Evolutionary conservation across 2,113 vertebrate genomes (phyloP).

Genomic region (Coracopsis vasa): DNA sequence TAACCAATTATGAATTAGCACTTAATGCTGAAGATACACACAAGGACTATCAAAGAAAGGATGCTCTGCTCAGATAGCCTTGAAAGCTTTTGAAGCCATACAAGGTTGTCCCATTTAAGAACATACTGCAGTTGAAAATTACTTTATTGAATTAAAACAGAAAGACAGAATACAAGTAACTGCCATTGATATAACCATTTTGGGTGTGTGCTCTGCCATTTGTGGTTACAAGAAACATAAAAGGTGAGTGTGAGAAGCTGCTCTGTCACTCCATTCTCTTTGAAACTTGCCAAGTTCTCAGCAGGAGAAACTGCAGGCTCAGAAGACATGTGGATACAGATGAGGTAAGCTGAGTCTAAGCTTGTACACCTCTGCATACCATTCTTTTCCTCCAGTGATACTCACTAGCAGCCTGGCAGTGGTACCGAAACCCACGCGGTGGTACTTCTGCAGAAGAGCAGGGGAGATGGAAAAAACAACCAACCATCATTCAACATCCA

Average conservation of each 20-base stretch:
- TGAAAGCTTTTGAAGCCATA: background rate
- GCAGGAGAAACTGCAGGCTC: background rate
- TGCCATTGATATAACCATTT: background rate
- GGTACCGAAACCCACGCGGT: slow-evolving; percentile 80
- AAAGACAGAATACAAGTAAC: background rate
- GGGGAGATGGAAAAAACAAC: background rate
- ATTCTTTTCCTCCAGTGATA: background rate
- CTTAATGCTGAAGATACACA: background rate
- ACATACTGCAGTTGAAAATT: background rate
- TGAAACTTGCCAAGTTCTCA: background rate
- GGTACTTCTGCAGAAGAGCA: slow-evolving; percentile 68
- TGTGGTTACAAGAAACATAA: background rate
- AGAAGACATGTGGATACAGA: background rate
- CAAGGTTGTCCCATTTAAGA: background rate
- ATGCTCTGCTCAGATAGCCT: background rate
- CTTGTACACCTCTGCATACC: background rate
- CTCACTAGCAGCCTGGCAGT: slow-evolving; percentile 80
- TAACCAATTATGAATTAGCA: background rate
- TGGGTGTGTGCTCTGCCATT: background rate
- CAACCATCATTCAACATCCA: background rate
- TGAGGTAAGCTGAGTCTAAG: background rate
- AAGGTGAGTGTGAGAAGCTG: background rate
- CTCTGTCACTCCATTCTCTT: background rate
- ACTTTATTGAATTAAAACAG: background rate
- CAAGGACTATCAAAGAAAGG: background rate